Evolutionary conservation across 2,888 invertebrate species (phyloP).

Genomic region (Dasypogon diadema): DNA sequence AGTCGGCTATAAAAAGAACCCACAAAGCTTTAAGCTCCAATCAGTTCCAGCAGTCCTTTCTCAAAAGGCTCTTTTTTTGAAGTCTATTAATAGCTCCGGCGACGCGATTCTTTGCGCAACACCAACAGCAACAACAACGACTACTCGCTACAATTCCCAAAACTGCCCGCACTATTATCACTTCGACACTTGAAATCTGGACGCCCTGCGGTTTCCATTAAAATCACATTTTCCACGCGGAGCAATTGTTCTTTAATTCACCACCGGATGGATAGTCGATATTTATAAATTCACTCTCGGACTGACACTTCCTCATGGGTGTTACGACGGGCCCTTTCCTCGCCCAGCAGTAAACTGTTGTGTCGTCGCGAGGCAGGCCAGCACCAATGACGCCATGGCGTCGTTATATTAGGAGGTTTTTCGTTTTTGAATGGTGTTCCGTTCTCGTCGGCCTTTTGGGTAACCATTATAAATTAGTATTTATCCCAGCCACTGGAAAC

Average conservation of each 20-base stretch:
- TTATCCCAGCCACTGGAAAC: neutral
- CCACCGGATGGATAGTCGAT: neutral
- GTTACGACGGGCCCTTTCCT: neutral
- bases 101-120: too few relatives aligned
- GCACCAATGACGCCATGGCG: slow-evolving; percentile 7
- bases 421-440: neutral
- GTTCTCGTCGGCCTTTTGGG: neutral
- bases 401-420: neutral
- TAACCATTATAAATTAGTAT: slow-evolving; percentile 29
- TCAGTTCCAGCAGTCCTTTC: too few relatives aligned
- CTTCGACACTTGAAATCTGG: neutral
- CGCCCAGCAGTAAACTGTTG: neutral
- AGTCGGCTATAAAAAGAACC: too few relatives aligned
- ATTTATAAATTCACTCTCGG: neutral
- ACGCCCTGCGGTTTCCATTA: neutral
- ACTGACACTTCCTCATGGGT: neutral
- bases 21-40: too few relatives aligned
- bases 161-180: too few relatives aligned
- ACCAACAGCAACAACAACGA: too few relatives aligned
- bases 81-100: too few relatives aligned
- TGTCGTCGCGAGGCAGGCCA: neutral
- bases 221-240: neutral
- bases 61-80: too few relatives aligned
- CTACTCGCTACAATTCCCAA: too few relatives aligned
- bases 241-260: neutral